Conservation (phyloP, 2,113 vertebrate genomes). For the human (Homo sapiens) region GRCh38 chr15:95125501-95126000, state of each 20-base stretch:
- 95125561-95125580: neutral
- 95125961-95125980: neutral
- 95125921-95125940: neutral
- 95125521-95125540: neutral
- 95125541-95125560: neutral
- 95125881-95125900: neutral
- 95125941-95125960: neutral
- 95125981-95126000: neutral
- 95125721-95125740: neutral
- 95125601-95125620: neutral
- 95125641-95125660: neutral
- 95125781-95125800: neutral
- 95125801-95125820: neutral
- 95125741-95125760: neutral
- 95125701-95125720: neutral
- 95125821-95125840: neutral
- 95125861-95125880: neutral
- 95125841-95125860: neutral
- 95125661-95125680: neutral
- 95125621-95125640: neutral
- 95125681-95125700: neutral
- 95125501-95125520: neutral
- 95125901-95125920: neutral
- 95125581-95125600: neutral
- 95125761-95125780: neutral